A percentile compares a stretch with the other conserved stretches of the same genome.
Evolutionary conservation across 2,797 vertebrate species (phyloP).

Genomic region (Alcedo quadribrachys): DNA sequence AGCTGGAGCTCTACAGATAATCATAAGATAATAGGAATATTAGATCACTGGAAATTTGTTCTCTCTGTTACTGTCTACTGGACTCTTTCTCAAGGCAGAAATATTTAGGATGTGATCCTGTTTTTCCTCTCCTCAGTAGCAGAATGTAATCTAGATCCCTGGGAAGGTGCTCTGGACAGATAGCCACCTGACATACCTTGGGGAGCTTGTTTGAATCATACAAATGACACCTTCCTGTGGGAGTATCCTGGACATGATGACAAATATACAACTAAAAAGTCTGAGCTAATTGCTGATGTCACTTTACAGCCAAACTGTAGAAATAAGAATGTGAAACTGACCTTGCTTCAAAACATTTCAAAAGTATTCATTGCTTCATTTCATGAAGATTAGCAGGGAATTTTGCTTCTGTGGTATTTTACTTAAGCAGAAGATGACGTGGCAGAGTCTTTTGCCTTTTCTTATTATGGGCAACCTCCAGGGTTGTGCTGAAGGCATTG

Average conservation of each 20-base stretch:
- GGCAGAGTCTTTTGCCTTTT: not conserved
- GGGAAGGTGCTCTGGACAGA: not conserved
- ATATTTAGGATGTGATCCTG: not conserved
- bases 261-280: not conserved
- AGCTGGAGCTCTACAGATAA: constrained; percentile 6
- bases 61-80: not conserved
- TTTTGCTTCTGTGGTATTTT: not conserved
- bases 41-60: constrained; percentile 1
- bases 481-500: not conserved
- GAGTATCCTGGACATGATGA: not conserved
- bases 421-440: not conserved
- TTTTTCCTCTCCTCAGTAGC: not conserved
- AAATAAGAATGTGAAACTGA: not conserved
- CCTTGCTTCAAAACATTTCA: not conserved
- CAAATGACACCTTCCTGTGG: not conserved
- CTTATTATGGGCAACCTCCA: not conserved
- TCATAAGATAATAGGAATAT: constrained; percentile 24
- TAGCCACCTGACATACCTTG: not conserved
- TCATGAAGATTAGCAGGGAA: not conserved
- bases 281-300: not conserved
- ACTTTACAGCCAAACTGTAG: not conserved
- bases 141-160: not conserved
- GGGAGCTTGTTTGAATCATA: not conserved
- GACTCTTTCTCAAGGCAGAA: not conserved
- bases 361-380: not conserved